Evolutionary conservation across 2,888 invertebrate species (phyloP).

Genomic region (Pachycephus smyrnensis): DNA sequence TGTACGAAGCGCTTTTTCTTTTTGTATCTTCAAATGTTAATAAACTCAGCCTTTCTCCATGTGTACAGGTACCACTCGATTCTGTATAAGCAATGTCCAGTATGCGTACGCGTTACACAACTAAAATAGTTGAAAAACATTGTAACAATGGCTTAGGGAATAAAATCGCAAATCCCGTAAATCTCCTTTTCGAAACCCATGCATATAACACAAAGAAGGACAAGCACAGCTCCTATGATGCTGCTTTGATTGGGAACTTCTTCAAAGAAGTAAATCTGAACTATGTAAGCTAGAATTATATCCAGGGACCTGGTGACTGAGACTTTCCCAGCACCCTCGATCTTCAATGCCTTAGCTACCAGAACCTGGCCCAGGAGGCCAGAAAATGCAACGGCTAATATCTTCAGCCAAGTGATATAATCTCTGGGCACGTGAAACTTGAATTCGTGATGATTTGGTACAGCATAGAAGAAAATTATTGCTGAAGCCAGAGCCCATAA

Average conservation of each 20-base stretch:
- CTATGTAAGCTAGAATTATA: conserved; percentile 66
- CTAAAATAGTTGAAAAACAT: neutral
- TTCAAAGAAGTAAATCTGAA: conserved; percentile 66
- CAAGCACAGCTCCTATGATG: conserved; percentile 62
- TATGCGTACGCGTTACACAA: neutral
- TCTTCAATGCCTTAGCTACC: conserved; percentile 66
- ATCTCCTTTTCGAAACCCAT: conserved; percentile 67
- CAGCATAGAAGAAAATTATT: conserved; percentile 50
- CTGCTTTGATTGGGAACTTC: conserved; percentile 65
- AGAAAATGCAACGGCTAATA: conserved; percentile 55
- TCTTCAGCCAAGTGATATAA: conserved; percentile 56
- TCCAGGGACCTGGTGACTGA: conserved; percentile 68
- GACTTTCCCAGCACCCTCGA: conserved; percentile 68
- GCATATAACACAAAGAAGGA: conserved; percentile 64
- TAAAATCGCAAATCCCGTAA: conserved; percentile 60
- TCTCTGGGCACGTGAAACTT: conserved; percentile 46
- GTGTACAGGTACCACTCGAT: neutral
- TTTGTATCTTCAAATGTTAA: neutral
- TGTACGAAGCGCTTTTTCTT: neutral
- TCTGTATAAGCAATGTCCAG: neutral
- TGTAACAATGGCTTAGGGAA: conserved; percentile 45
- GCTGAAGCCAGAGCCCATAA: conserved; percentile 63
- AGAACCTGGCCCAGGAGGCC: conserved; percentile 67
- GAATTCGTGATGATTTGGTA: conserved; percentile 45
- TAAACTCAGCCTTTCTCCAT: neutral